phyloP scores from a whole-genome alignment of 2,113 vertebrate species.

The Planiliza haematocheilus region DNA sequence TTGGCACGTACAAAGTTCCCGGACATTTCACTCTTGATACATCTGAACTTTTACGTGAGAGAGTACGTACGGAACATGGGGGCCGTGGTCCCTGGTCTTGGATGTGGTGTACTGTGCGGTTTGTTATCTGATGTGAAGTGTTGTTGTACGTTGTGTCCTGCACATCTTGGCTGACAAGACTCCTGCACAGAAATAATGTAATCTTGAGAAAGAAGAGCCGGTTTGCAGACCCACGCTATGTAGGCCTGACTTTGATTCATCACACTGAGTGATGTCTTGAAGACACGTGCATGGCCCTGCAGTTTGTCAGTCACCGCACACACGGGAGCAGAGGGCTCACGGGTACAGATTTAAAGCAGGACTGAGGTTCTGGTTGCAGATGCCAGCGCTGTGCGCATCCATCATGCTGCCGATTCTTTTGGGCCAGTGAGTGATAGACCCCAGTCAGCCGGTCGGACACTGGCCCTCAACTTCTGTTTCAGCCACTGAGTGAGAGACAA shows the following conservation, averaged over 20 bases:
- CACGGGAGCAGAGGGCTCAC: slow-evolving; percentile 16
- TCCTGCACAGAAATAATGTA: slow-evolving; percentile 17
- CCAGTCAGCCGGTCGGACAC: slow-evolving; percentile 53
- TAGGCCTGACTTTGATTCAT: slow-evolving; percentile 37
- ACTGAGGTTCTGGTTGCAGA: slow-evolving; percentile 69
- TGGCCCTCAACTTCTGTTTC: slow-evolving; percentile 61
- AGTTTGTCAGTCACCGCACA: slow-evolving; percentile 41
- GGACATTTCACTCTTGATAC: no score
- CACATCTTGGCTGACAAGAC: slow-evolving; percentile 20
- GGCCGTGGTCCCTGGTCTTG: neutral
- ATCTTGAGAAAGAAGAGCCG: slow-evolving; percentile 34
- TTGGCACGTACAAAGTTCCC: no score
- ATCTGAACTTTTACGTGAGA: no score
- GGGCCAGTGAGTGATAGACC: slow-evolving; percentile 69
- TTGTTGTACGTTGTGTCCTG: neutral
- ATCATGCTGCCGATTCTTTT: slow-evolving; percentile 68
- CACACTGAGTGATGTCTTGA: slow-evolving; percentile 55
- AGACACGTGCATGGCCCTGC: slow-evolving; percentile 38
- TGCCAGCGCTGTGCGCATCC: slow-evolving; percentile 51
- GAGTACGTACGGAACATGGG: no score
- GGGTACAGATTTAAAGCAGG: slow-evolving; percentile 56
- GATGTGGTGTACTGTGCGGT: neutral
- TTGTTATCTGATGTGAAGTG: neutral
- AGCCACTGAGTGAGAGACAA: slow-evolving; percentile 65
- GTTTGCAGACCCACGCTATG: neutral